Conservation (phyloP, 2,113 vertebrate genomes). For the Mormyrus iriodes region DNA sequence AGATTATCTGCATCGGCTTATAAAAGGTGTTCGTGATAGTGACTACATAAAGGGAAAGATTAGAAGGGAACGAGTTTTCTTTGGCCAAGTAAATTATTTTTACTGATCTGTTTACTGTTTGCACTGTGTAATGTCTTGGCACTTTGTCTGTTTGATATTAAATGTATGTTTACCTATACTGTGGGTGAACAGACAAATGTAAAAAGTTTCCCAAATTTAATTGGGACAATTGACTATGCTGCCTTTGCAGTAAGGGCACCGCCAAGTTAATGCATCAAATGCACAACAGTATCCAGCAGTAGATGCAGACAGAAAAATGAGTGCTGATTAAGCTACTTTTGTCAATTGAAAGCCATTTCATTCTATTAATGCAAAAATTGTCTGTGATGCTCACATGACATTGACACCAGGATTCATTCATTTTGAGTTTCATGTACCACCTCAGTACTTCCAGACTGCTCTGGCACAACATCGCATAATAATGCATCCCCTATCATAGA, state of each 20-base stretch:
- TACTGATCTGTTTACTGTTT: background rate
- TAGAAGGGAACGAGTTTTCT: background rate
- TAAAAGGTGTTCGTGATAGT: background rate
- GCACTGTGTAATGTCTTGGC: background rate
- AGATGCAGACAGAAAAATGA: background rate
- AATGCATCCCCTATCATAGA: background rate
- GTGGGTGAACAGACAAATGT: background rate
- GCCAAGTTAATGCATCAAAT: background rate
- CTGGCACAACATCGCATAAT: background rate
- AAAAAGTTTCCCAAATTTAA: background rate
- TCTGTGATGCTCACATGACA: background rate
- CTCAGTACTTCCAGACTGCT: background rate
- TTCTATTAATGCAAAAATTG: background rate
- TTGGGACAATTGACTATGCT: background rate
- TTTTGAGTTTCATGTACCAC: background rate
- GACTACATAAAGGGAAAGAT: background rate
- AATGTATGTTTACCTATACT: background rate
- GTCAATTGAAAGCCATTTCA: background rate
- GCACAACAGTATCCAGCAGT: background rate
- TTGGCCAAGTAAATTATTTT: background rate
- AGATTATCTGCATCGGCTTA: background rate
- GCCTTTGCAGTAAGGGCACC: background rate
- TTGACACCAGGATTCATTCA: background rate
- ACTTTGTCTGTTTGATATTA: background rate
- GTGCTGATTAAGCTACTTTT: background rate